These are phyloP conservation scores for Oreortyx pictus DNA, from an alignment of 2,797 vertebrate species.

Conservation along the genomic window DNA sequence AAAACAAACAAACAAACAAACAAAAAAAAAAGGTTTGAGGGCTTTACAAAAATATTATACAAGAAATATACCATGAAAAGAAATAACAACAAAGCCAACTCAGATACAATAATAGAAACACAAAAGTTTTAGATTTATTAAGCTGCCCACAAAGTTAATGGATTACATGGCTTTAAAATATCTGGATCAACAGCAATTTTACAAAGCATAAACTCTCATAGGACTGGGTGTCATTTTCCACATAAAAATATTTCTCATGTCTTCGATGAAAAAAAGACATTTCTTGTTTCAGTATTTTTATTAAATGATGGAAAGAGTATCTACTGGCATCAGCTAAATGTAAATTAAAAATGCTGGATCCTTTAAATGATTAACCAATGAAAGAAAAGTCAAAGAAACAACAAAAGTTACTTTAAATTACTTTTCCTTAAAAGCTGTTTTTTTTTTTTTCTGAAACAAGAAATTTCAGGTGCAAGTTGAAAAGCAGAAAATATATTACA, in stretches of 20 bases:
- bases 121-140: conserved; percentile 84
- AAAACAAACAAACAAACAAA: not conserved
- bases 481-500: conserved; percentile 84
- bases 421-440: conserved; percentile 66
- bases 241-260: conserved; percentile 78
- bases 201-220: conserved; percentile 80
- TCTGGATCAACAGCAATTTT: conserved; percentile 84
- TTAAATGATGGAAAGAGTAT: conserved; percentile 53
- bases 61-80: conserved; percentile 86
- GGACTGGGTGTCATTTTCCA: conserved; percentile 76
- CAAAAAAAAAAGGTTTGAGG: conserved; percentile 67
- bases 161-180: conserved; percentile 89
- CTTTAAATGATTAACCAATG: conserved; percentile 60
- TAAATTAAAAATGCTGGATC: conserved; percentile 66
- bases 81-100: conserved; percentile 81
- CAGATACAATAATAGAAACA: conserved; percentile 84
- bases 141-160: conserved; percentile 90
- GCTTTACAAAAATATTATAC: conserved; percentile 90
- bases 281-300: conserved; percentile 78
- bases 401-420: conserved; percentile 69
- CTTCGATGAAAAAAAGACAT: conserved; percentile 77
- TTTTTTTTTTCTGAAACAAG: conserved; percentile 79
- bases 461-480: conserved; percentile 81
- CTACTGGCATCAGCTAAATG: conserved; percentile 48
- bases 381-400: conserved; percentile 54